A percentile compares a stretch with the other conserved stretches of the same genome.
Evolutionary conservation across 2,888 invertebrate genomes (phyloP).

Genomic region (Agriopis leucophaearia): DNA sequence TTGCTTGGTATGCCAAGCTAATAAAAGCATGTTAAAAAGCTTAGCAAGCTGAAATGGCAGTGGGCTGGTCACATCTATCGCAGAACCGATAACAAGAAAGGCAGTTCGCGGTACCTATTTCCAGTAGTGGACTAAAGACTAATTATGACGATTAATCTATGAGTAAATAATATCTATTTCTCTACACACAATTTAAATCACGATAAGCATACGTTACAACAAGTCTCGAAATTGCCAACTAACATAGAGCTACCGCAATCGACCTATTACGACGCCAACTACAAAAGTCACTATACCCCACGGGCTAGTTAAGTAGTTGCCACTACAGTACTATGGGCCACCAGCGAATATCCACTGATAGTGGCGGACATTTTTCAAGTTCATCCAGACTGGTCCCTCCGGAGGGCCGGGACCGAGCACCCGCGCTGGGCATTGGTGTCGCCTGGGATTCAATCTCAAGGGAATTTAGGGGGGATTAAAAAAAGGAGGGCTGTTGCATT

Average conservation of each 20-base stretch:
- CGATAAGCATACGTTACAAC: not conserved
- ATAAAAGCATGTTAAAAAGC: no score
- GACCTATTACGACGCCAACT: not conserved
- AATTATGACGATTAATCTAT: no score
- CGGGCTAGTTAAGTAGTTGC: conserved; percentile 22
- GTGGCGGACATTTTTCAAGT: conserved; percentile 68
- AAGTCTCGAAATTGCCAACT: not conserved
- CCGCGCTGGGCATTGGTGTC: conserved; percentile 66
- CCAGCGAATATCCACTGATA: conserved; percentile 38
- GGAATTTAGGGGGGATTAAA: conserved; percentile 77
- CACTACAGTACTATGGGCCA: conserved; percentile 19
- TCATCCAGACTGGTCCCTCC: conserved; percentile 69
- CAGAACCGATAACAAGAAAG: no score
- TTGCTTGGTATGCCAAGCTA: no score
- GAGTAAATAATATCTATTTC: no score
- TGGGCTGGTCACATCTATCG: no score
- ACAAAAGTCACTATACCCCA: conserved; percentile 30
- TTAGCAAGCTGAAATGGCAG: no score
- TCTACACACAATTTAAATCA: not conserved
- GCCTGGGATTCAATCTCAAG: conserved; percentile 85
- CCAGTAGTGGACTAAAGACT: no score
- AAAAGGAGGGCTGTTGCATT: conserved; percentile 58
- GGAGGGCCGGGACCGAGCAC: conserved; percentile 61
- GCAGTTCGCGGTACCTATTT: no score
- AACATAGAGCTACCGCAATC: not conserved